phyloP scores from a whole-genome alignment of 2,888 invertebrate species.

The Mallateleia sp. region DNA sequence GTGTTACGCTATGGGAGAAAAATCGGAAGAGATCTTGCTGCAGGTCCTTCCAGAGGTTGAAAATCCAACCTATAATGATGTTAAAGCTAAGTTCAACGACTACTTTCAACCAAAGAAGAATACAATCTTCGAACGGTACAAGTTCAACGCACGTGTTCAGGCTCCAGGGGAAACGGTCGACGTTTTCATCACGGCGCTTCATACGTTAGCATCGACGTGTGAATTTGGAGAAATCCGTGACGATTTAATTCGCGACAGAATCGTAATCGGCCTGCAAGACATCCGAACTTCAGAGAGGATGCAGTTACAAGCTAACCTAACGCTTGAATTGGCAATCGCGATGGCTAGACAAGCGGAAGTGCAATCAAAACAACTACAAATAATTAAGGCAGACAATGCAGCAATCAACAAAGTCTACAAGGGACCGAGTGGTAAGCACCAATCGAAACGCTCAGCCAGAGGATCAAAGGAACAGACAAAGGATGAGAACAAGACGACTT shows the following conservation, averaged over 20 bases:
- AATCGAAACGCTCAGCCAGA: too few relatives aligned
- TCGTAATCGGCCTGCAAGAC: conserved; percentile 81
- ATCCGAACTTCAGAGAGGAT: conserved; percentile 76
- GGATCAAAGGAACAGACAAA: too few relatives aligned
- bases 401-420: conserved; percentile 18
- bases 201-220: conserved; percentile 77
- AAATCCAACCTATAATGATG: neutral
- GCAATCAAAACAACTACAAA: neutral
- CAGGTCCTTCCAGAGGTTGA: conserved; percentile 47
- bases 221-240: conserved; percentile 77
- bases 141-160: conserved; percentile 77
- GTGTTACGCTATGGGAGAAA: conserved; percentile 80
- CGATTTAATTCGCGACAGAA: conserved; percentile 80
- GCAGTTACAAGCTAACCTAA: conserved; percentile 70
- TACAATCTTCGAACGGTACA: conserved; percentile 78
- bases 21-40: conserved; percentile 73
- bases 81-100: conserved; percentile 27
- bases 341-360: neutral
- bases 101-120: conserved; percentile 67
- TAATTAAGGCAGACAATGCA: neutral
- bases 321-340: neutral
- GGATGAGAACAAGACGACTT: neutral
- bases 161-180: conserved; percentile 62
- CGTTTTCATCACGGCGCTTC: conserved; percentile 76
- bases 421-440: too few relatives aligned